Evolutionary conservation across 2,888 invertebrate genomes (phyloP), one percentile per base, ranked within the genome.

Genomic region (Pseudeuparius sepicola): DNA sequence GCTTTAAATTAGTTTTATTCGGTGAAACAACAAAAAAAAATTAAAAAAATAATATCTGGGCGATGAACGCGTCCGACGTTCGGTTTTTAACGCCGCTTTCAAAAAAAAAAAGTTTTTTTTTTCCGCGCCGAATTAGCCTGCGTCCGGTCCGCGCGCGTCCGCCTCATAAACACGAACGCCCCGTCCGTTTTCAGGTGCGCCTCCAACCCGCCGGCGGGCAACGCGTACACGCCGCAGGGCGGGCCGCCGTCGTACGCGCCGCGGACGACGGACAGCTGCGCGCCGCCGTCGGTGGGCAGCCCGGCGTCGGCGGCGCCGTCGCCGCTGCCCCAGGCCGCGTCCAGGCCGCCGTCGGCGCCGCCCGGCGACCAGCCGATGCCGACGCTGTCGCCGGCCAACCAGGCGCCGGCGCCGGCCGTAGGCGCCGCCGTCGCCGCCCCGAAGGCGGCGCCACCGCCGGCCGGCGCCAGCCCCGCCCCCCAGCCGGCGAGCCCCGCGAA

Each of bases 211-310:
- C n/a, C n/a, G n/a, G n/a, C n/a, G n/a, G n/a, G n/a, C n/a, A n/a
- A n/a, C n/a, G n/a, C 61, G 14, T 64, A 65, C 44, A 75, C 75
- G 30, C 73, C 75, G 15, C 71, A 72, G 42, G 74, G 73, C 34
- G 76, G 75, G 4, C 73, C 75, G n/a, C 73, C 75, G n/a, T 74
- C 77, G 9, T 73, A 75, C 18, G 77, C 76, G 54, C 71, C 75
- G 12, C 67, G 76, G 37, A 75, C 74, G 13, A 69, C 56, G 61
- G 63, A 63, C 51, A 63, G 68, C 36, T 65, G 70, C 48, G 71
- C 73, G 26, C 63, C 63, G 44, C 64, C 67, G 10, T 73, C 73
- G 5, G 73, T 75, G 24, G 79, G 69, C 3, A 59, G 58, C 51
- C 60, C 48, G 32, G 57, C 37, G 75, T 82, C 36, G 67, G 77